These are phyloP conservation scores for Pempheris klunzingeri DNA, from an alignment of 2,797 vertebrate genomes.

Conservation along the genomic window DNA sequence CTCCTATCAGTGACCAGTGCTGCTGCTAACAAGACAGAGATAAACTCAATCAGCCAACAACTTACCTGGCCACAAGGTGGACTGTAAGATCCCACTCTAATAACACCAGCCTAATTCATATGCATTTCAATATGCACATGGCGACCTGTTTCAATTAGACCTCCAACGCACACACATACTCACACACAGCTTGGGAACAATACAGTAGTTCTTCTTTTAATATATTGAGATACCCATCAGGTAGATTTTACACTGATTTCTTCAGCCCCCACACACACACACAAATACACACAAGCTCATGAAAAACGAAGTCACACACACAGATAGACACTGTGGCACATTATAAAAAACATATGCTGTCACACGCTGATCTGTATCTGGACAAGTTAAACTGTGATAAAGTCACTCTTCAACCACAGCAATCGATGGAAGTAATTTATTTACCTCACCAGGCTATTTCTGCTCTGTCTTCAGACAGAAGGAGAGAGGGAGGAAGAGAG, in stretches of 20 bases:
- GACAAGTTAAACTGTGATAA: conserved; percentile 87
- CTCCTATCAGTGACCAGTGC: conserved; percentile 43
- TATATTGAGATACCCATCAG: conserved; percentile 79
- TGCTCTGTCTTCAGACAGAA: conserved; percentile 78
- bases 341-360: conserved; percentile 74
- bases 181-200: conserved; percentile 41
- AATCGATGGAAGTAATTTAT: conserved; percentile 90
- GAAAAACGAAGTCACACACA: conserved; percentile 21
- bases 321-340: conserved; percentile 51
- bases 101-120: conserved; percentile 51
- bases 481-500: conserved; percentile 38
- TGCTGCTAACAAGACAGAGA: conserved; percentile 47
- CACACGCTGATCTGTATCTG: conserved; percentile 84
- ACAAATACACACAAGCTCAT: conserved; percentile 5
- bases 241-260: conserved; percentile 74
- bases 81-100: conserved; percentile 42
- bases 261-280: conserved; percentile 32
- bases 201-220: conserved; percentile 71
- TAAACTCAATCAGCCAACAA: conserved; percentile 55
- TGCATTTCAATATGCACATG: conserved; percentile 51
- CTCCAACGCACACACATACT: conserved; percentile 25
- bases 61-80: conserved; percentile 46
- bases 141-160: conserved; percentile 54
- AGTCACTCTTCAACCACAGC: conserved; percentile 86
- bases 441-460: conserved; percentile 85